These are phyloP conservation scores for Sardinella longiceps DNA, from an alignment of 2,797 vertebrate genomes.

Conservation along the genomic window DNA sequence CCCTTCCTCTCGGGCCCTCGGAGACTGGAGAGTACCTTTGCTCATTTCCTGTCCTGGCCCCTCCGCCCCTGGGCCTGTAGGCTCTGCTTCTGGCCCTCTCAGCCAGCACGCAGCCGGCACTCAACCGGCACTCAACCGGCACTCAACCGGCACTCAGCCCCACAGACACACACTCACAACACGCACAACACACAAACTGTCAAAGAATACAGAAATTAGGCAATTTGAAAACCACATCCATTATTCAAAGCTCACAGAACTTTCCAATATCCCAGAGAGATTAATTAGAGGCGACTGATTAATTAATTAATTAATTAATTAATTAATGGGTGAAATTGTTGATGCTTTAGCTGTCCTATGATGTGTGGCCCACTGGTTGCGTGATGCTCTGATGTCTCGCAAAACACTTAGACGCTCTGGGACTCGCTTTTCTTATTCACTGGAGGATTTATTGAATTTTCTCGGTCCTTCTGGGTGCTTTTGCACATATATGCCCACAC, in stretches of 20 bases:
- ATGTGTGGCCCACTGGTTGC: neutral
- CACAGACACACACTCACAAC: neutral
- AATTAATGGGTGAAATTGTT: conserved; percentile 2
- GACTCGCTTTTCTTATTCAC: neutral
- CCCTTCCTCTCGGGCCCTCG: conserved; percentile 42
- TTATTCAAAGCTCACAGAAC: neutral
- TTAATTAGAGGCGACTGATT: neutral
- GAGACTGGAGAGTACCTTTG: neutral
- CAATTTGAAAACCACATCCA: neutral
- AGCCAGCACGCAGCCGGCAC: neutral
- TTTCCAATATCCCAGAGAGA: neutral
- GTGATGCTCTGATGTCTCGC: neutral
- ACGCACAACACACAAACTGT: neutral
- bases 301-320: neutral
- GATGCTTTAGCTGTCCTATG: neutral
- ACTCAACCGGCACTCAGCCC: neutral
- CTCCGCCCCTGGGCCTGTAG: no score
- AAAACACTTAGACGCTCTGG: neutral
- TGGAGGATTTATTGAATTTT: neutral
- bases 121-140: neutral
- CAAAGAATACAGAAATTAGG: neutral
- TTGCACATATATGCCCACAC: conserved; percentile 4
- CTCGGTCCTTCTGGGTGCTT: neutral
- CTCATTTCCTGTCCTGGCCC: conserved; percentile 12
- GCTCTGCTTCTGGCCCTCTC: neutral